Conservation (phyloP, 2,113 vertebrate species). For the Leptobrachium ailaonicum region DNA sequence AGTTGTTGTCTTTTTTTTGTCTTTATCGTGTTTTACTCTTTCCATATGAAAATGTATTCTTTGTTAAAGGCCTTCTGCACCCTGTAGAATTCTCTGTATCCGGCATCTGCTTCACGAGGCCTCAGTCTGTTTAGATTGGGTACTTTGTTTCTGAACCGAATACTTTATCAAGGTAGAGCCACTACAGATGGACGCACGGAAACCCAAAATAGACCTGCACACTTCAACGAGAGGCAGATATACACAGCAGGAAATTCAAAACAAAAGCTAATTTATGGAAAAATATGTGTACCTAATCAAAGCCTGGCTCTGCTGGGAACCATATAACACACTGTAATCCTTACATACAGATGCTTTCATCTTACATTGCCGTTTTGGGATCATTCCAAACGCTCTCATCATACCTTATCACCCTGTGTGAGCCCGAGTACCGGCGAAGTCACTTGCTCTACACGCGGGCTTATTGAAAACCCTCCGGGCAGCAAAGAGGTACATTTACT, state of each 20-base stretch:
- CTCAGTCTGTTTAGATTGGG: background rate
- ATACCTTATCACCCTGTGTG: constrained; percentile 67
- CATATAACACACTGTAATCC: constrained; percentile 72
- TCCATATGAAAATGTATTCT: no score
- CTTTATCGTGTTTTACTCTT: no score
- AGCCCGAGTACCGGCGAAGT: constrained; percentile 52
- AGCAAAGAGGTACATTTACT: constrained; percentile 14
- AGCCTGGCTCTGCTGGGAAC: constrained; percentile 71
- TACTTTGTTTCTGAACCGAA: background rate
- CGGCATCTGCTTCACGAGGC: no score
- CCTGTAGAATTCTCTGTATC: no score
- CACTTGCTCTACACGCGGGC: constrained; percentile 8
- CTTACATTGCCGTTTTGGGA: constrained; percentile 63
- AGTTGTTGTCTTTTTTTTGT: no score
- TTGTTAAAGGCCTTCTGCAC: no score
- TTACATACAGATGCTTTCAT: constrained; percentile 68
- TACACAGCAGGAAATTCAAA: constrained; percentile 74
- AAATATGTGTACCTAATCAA: constrained; percentile 82
- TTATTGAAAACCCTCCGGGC: constrained; percentile 18
- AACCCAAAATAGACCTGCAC: constrained; percentile 63
- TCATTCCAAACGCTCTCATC: constrained; percentile 66
- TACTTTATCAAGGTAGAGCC: constrained; percentile 49
- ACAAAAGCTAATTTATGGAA: constrained; percentile 82
- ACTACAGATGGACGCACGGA: constrained; percentile 62
- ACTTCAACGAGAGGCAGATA: constrained; percentile 68